phyloP scores from a whole-genome alignment of 2,797 vertebrate genomes.

The Molossus molossus region DNA sequence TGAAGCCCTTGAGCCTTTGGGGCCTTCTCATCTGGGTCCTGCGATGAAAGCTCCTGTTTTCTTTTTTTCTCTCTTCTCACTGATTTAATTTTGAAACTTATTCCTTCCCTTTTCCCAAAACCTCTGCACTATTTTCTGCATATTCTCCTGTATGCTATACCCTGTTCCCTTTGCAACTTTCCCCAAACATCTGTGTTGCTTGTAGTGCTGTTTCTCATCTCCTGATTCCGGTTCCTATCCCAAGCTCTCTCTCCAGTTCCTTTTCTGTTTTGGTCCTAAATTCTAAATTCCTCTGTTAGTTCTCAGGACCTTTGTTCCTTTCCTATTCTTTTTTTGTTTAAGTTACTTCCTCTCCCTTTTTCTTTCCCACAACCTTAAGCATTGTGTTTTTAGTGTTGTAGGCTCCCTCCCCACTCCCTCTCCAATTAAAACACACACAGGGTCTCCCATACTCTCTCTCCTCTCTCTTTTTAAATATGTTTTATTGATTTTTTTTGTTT shows the following conservation, averaged over 20 bases:
- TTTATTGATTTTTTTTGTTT: too few species aligned
- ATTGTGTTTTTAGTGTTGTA: not conserved
- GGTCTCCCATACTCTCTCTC: not conserved
- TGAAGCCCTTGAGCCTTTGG: conserved; percentile 15
- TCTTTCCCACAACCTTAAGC: conserved; percentile 1
- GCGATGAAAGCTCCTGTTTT: not conserved
- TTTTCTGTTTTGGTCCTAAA: conserved; percentile 6
- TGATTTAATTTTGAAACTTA: conserved; percentile 19
- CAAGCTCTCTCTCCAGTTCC: not conserved
- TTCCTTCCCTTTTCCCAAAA: not conserved
- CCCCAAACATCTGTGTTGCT: not conserved
- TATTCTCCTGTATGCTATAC: conserved; percentile 9
- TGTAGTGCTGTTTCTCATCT: not conserved
- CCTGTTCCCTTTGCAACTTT: not conserved
- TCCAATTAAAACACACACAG: not conserved
- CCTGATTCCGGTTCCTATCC: not conserved
- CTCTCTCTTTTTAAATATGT: not conserved
- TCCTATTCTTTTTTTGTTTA: not conserved
- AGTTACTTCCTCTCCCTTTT: conserved; percentile 28
- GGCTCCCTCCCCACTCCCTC: not conserved
- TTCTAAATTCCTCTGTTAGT: not conserved
- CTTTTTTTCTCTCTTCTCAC: not conserved
- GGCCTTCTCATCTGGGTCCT: not conserved
- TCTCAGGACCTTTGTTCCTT: not conserved
- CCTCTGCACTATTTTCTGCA: not conserved